Conservation (phyloP, 2,113 vertebrate genomes). For the Epinephelus moara region DNA sequence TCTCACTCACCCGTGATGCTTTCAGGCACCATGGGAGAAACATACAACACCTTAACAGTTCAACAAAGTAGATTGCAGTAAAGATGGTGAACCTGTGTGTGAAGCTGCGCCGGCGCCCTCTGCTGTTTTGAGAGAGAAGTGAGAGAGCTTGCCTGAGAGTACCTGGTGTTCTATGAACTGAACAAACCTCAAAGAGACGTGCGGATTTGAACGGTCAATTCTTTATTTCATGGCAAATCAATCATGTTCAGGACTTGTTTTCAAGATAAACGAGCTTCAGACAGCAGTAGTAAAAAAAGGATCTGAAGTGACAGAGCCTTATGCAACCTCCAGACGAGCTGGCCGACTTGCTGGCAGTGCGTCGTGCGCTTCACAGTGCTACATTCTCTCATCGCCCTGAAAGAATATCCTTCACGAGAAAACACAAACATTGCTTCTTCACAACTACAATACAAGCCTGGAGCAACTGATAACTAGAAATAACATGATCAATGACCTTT, state of each 20-base stretch:
- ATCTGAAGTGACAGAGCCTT: conserved; percentile 6
- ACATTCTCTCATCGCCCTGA: not conserved
- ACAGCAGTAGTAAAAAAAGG: conserved; percentile 40
- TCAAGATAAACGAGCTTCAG: conserved; percentile 18
- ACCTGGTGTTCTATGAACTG: no score
- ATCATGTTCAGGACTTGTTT: not conserved
- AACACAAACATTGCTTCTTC: not conserved
- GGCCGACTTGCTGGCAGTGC: conserved; percentile 14
- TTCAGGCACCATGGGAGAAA: no score
- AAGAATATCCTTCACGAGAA: not conserved
- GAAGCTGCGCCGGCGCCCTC: no score
- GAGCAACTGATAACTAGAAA: no score
- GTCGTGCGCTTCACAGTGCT: conserved; percentile 36
- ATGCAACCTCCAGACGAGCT: conserved; percentile 15
- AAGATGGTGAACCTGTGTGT: no score
- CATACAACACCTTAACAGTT: no score
- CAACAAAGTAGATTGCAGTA: no score
- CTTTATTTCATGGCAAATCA: conserved; percentile 37
- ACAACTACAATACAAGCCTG: not conserved
- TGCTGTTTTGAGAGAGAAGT: no score
- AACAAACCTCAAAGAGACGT: not conserved
- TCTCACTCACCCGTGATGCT: no score
- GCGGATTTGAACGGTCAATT: not conserved
- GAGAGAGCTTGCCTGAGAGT: no score
- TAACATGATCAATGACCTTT: no score